These are phyloP conservation scores for Ctenoplectra terminalis DNA, from an alignment of 1,140 invertebrate species.

Conservation along the genomic window DNA sequence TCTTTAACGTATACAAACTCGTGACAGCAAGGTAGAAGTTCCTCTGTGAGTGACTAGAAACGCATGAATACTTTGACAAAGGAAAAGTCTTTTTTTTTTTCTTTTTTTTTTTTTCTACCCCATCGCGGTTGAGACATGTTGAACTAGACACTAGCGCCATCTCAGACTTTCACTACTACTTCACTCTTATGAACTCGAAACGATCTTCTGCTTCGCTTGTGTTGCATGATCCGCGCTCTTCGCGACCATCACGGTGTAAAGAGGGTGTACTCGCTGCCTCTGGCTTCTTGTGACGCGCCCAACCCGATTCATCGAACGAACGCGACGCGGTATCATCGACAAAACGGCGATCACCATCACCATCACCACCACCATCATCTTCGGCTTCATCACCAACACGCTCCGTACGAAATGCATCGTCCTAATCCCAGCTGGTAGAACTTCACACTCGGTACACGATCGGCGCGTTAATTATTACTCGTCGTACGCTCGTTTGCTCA, in stretches of 20 bases:
- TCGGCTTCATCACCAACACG: conserved; percentile 77
- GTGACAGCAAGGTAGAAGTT: background rate
- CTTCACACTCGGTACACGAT: conserved; percentile 52
- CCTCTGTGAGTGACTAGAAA: conserved; percentile 28
- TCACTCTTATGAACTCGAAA: conserved; percentile 52
- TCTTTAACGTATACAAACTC: background rate
- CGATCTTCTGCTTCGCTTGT: conserved; percentile 81
- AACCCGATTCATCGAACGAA: conserved; percentile 81
- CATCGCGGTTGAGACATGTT: background rate
- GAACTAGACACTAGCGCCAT: background rate
- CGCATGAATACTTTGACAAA: background rate
- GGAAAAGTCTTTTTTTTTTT: background rate
- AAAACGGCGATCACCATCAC: conserved; percentile 78
- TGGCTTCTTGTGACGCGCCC: conserved; percentile 79
- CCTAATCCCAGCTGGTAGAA: conserved; percentile 80
- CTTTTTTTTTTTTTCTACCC: no score
- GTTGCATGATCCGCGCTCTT: conserved; percentile 80
- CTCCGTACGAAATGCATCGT: conserved; percentile 79
- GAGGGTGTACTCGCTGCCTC: conserved; percentile 84
- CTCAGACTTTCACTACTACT: conserved; percentile 26
- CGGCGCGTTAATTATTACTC: conserved; percentile 59
- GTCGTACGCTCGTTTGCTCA: conserved; percentile 57
- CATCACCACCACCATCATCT: conserved; percentile 69
- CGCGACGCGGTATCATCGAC: conserved; percentile 79
- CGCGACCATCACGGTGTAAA: conserved; percentile 72